phyloP scores from a whole-genome alignment of 53 echinoderm and acorn worm species.

The Antedon mediterranea region DNA sequence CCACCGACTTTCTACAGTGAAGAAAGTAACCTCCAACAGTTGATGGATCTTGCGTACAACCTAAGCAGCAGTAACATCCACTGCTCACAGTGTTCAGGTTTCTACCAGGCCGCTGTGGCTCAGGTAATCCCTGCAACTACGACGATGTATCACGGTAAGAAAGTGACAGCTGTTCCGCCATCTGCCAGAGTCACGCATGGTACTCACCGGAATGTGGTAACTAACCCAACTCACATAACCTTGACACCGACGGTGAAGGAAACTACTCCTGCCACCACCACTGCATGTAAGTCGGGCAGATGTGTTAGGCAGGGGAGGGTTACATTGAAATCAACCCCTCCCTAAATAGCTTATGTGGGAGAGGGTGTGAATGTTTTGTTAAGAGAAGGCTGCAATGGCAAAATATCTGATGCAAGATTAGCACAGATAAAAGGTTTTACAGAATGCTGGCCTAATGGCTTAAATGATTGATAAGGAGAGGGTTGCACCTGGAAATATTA shows the following conservation, averaged over 20 bases:
- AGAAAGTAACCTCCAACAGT: conserved; percentile 77
- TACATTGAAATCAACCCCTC: too few relatives aligned
- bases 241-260: background rate
- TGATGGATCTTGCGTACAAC: conserved; percentile 87
- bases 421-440: too few relatives aligned
- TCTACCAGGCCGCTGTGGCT: conserved; percentile 9
- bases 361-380: too few relatives aligned
- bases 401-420: too few relatives aligned
- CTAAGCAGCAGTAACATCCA: conserved; percentile 65
- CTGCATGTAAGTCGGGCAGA: background rate
- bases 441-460: too few relatives aligned
- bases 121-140: background rate
- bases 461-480: too few relatives aligned
- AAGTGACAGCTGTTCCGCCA: conserved; percentile 6
- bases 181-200: conserved; percentile 7
- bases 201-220: background rate
- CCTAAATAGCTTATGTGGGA: too few relatives aligned
- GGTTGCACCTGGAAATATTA: too few relatives aligned
- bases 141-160: conserved; percentile 2
- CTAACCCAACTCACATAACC: background rate
- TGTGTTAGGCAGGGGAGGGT: too few relatives aligned
- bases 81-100: conserved; percentile 70
- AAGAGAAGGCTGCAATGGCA: too few relatives aligned
- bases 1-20: conserved; percentile 72
- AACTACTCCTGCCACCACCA: background rate